Base-by-base conservation (phyloP, 2,888 invertebrate species). In the Falcaria lacertinaria region DNA sequence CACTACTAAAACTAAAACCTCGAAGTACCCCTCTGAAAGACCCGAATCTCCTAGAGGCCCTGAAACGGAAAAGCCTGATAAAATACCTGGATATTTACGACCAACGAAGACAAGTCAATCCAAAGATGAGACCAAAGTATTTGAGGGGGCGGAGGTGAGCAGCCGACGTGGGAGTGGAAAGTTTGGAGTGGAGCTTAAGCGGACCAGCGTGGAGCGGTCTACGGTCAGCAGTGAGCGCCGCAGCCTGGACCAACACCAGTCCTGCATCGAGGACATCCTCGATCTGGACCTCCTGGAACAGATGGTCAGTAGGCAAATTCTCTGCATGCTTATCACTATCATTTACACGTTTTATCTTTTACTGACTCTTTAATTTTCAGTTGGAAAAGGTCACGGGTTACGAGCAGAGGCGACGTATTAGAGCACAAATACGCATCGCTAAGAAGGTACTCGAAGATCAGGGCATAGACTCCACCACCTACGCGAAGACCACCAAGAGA, bases 321-420 rank as follows among this genome's bases (percentile, higher is more conserved):
- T 61, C 53, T 64, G 57, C 61, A 65, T 72, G 54, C 39, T 70
- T 44, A 25, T 64, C 15, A 39, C 61, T 47, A 34, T 66, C 19
- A 41, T 66, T 43, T 60, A 47, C 34, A 41, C 68, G 16, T 61
- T 42, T 25, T 25, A 65, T 54, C 40, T 49, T 57, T 52, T 66
- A 54, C 47, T 71, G 58, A 68, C 47, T 59, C 35, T 65, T 49
- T 67, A 50, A 51, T 59, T 90, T 90, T 63, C 86, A 94, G 92
- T 83, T 95, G 75, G 94, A 95, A 81, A 93, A 92, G 65, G 93
- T 94, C 45, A 91, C 91, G 42, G 93, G 93, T 49, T 96, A 96
- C 72, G 95, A 96, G 69, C 91, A 95, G 63, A 88, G 96, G 57
- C 91, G 95, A 50, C 91, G 94, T 54, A 94, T 96, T 43, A 90